These are phyloP conservation scores for Myocastor coypus DNA, from an alignment of 2,113 vertebrate genomes.

Conservation along the genomic window DNA sequence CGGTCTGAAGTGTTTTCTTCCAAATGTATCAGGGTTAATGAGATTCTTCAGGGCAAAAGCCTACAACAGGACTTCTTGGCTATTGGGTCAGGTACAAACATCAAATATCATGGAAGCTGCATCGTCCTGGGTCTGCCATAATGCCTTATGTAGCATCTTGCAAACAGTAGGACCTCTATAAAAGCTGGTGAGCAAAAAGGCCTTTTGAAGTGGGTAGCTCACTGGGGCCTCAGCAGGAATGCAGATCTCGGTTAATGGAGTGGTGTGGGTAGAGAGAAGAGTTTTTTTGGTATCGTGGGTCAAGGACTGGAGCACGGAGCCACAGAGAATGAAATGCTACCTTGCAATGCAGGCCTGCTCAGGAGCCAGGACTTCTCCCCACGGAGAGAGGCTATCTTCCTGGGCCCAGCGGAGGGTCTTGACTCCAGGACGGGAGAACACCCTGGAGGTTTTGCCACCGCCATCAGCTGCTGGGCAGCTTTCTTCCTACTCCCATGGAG, in stretches of 20 bases:
- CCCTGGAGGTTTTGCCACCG: background rate
- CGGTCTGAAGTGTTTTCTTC: slow-evolving; percentile 61
- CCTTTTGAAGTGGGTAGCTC: background rate
- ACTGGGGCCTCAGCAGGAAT: background rate
- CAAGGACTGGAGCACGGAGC: background rate
- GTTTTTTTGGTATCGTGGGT: background rate
- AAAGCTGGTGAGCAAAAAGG: background rate
- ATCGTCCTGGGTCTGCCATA: background rate
- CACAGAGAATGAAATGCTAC: background rate
- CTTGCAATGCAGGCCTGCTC: background rate
- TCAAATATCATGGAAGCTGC: background rate
- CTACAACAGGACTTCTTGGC: background rate
- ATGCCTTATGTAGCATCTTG: background rate
- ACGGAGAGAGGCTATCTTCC: background rate
- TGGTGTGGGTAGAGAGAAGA: background rate
- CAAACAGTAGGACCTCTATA: background rate
- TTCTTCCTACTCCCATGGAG: background rate
- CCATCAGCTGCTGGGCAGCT: background rate
- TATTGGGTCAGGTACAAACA: slow-evolving; percentile 14
- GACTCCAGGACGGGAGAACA: background rate
- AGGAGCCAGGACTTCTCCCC: background rate
- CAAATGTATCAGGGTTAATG: slow-evolving; percentile 35
- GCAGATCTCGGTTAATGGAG: background rate
- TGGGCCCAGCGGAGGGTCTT: background rate
- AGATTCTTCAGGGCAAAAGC: slow-evolving; percentile 31